Conservation (phyloP, 2,797 vertebrate species). For the Ctenopoma kingsleyae region DNA sequence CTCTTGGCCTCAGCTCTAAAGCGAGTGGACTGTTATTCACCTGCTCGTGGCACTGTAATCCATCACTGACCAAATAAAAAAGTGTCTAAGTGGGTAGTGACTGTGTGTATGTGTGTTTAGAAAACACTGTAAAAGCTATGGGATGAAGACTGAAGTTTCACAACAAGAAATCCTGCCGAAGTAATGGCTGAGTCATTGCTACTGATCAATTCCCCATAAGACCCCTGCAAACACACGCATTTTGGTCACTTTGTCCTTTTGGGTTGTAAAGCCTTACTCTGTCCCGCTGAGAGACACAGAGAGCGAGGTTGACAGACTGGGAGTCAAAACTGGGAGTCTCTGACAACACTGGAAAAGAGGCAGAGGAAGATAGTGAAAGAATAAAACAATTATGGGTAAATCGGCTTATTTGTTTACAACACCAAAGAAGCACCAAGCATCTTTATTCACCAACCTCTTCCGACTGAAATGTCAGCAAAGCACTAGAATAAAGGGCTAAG, state of each 20-base stretch:
- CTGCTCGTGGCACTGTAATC: constrained; percentile 6
- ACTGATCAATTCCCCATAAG: constrained; percentile 45
- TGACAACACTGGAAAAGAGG: not conserved
- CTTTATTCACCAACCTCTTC: constrained; percentile 60
- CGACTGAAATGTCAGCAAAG: constrained; percentile 75
- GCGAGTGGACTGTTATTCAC: not conserved
- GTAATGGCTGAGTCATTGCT: constrained; percentile 57
- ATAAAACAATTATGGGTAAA: constrained; percentile 47
- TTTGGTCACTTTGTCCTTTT: constrained; percentile 38
- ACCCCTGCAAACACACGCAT: constrained; percentile 36
- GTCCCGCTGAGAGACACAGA: constrained; percentile 12
- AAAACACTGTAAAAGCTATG: constrained; percentile 19
- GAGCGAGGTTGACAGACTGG: not conserved
- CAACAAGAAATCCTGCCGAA: constrained; percentile 52
- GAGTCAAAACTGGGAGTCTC: constrained; percentile 4
- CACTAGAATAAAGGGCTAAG: constrained; percentile 73
- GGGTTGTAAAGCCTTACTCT: constrained; percentile 36
- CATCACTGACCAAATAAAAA: not conserved
- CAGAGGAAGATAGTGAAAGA: constrained; percentile 8
- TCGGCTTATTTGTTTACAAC: constrained; percentile 63
- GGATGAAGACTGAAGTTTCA: constrained; percentile 20
- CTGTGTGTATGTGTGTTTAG: constrained; percentile 13
- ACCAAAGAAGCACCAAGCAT: constrained; percentile 48
- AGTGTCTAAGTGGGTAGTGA: constrained; percentile 11
- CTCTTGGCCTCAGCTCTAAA: not conserved